These are phyloP conservation scores for Leptinotarsa juncta DNA, from an alignment of 2,888 invertebrate species.

Conservation along the genomic window DNA sequence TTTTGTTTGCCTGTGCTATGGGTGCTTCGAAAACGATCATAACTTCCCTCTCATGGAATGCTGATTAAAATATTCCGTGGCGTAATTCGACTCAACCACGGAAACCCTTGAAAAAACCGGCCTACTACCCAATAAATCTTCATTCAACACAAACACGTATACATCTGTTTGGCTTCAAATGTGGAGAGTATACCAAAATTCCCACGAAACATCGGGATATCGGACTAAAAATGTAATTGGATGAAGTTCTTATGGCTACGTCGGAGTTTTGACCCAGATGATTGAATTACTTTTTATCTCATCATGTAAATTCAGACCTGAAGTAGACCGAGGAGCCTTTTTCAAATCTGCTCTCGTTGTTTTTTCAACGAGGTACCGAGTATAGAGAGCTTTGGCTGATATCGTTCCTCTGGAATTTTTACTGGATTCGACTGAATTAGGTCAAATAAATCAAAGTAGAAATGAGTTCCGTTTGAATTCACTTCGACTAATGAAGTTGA, in stretches of 20 bases:
- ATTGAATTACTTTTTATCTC: conserved; percentile 40
- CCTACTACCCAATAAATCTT: conserved; percentile 20
- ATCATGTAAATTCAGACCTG: conserved; percentile 36
- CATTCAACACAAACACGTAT: conserved; percentile 25
- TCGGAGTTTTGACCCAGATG: conserved; percentile 23
- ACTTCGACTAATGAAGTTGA: not conserved
- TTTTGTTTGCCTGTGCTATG: not conserved
- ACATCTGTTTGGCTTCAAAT: conserved; percentile 30
- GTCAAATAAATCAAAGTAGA: conserved; percentile 14
- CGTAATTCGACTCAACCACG: not conserved
- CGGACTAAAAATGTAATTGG: conserved; percentile 38
- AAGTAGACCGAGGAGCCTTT: conserved; percentile 24
- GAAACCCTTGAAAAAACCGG: not conserved
- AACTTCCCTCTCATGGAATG: not conserved
- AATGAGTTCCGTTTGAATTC: not conserved
- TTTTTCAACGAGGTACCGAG: conserved; percentile 24
- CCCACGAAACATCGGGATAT: conserved; percentile 18
- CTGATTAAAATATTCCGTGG: not conserved
- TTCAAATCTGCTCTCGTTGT: conserved; percentile 26
- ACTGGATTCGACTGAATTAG: conserved; percentile 7
- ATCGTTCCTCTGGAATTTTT: conserved; percentile 16
- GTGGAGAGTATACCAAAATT: conserved; percentile 10
- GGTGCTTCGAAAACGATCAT: not conserved
- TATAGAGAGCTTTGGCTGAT: conserved; percentile 18
- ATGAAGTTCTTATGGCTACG: conserved; percentile 32